Evolutionary conservation across 2,888 invertebrate genomes (phyloP), one percentile per base, ranked within the genome.

Genomic region (Tribolium freemani): DNA sequence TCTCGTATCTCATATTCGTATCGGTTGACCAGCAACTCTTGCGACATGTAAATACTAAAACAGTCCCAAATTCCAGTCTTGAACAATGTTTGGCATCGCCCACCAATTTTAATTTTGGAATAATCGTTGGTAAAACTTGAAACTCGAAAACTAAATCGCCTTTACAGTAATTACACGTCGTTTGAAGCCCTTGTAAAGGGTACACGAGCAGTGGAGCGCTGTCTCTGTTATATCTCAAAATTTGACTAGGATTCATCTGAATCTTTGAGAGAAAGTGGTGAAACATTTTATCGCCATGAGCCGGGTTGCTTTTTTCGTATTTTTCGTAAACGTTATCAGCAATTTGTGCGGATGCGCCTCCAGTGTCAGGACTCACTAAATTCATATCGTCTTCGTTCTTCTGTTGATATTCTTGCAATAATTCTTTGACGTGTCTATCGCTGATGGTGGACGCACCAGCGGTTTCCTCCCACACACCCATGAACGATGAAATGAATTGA

Each of bases 11-110:
- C 77, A 90, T 88, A 46, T 88, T 88, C 78, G 93, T 93, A 2
- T 90, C 90, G 0, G 90, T 88, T 64, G 91, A 90, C 96, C 96
- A 96, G 86, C 97, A 97, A 83, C 95, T 96, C 80, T 91, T 90
- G 45, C 90, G 88, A 84, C 97, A 97, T 0, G 96, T 94, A 84
- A 92, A 96, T 10, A 96, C 87, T 9, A 96, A 87, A 1, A 96
- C 93, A n/a, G 95, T 96, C 5, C 96, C 94, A 84, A 94, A 96
- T 85, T 97, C 96, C 46, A 95, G 86, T 75, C 91, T 89, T 4
- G 88, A 79, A 6, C 75, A 75, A 9, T 88, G 88, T 13, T 88
- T 86, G 1, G 85, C 81, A 72, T 89, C 89, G 31, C 86, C 88
- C 11, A 87, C 85, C 56, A 95, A 85, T 61, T 88, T 88, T 38